phyloP scores from a whole-genome alignment of 2,888 invertebrate species.

The Electrophaes corylata region DNA sequence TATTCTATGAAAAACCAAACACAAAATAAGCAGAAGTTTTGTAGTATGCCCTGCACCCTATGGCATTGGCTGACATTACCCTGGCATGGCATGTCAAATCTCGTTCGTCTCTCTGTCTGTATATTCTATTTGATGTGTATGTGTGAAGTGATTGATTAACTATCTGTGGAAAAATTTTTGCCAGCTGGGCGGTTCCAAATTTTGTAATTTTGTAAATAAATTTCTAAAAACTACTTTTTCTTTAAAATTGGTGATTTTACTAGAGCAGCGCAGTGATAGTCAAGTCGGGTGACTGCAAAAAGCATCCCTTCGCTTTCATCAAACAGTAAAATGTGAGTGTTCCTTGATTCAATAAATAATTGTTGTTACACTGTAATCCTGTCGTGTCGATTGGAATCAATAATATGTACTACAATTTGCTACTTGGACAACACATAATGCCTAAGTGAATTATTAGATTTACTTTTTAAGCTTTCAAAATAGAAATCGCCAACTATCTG shows the following conservation, averaged over 20 bases:
- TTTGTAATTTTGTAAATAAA: constrained; percentile 53
- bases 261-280: background rate
- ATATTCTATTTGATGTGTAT: too few relatives aligned
- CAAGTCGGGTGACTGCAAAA: constrained; percentile 1
- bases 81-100: too few relatives aligned
- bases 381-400: constrained; percentile 56
- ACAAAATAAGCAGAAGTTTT: too few relatives aligned
- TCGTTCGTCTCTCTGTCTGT: too few relatives aligned
- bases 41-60: too few relatives aligned
- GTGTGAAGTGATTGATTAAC: too few relatives aligned
- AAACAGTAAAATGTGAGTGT: constrained; percentile 32
- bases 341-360: constrained; percentile 19
- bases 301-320: constrained; percentile 10
- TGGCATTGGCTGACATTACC: too few relatives aligned
- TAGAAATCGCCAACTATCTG: background rate
- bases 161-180: constrained; percentile 55
- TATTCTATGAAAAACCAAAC: too few relatives aligned
- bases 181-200: constrained; percentile 78
- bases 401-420: constrained; percentile 38
- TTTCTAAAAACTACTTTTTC: constrained; percentile 3
- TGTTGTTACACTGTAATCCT: constrained; percentile 33
- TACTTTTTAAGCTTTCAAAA: background rate
- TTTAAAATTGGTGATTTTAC: background rate
- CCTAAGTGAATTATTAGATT: too few relatives aligned
- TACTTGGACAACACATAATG: constrained; percentile 1